A percentile compares a stretch with the other conserved stretches of the same genome.
Evolutionary conservation across 2,888 invertebrate genomes (phyloP).

Genomic region (Gibbula magus): DNA sequence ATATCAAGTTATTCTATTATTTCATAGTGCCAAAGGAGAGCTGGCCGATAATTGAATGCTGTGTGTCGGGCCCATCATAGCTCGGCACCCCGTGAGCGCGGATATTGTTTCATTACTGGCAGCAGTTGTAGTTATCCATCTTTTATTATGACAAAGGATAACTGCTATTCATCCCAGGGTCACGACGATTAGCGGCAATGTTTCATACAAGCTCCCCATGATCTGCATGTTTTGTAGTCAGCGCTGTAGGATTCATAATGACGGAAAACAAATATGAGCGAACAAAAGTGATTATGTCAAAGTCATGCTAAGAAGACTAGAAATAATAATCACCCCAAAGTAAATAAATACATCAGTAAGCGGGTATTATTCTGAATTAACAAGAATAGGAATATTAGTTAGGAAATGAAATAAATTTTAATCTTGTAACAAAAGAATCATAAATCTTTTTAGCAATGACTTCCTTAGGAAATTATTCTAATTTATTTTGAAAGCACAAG

Average conservation of each 20-base stretch:
- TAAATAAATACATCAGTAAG: too few species aligned
- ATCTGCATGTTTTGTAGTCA: neutral
- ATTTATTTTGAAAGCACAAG: too few species aligned
- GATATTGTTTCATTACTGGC: slow-evolving; percentile 9
- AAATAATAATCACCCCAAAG: too few species aligned
- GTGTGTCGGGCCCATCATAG: neutral
- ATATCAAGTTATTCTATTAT: slow-evolving; percentile 3
- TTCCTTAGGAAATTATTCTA: too few species aligned
- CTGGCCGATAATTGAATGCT: neutral
- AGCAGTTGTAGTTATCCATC: slow-evolving; percentile 12
- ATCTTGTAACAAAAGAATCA: too few species aligned
- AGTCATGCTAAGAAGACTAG: too few species aligned
- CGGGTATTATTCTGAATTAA: too few species aligned
- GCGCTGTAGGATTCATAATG: neutral
- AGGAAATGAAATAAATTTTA: too few species aligned
- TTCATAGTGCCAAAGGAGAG: neutral
- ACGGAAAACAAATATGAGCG: neutral
- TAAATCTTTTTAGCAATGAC: too few species aligned
- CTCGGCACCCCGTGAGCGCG: neutral
- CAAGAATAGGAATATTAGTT: too few species aligned
- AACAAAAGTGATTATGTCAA: too few species aligned
- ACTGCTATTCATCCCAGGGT: slow-evolving; percentile 5
- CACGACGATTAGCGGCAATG: neutral
- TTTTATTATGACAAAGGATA: slow-evolving; percentile 23
- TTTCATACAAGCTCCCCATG: neutral